phyloP scores from a whole-genome alignment of 1,140 invertebrate genomes.

The Venturia canescens region DNA sequence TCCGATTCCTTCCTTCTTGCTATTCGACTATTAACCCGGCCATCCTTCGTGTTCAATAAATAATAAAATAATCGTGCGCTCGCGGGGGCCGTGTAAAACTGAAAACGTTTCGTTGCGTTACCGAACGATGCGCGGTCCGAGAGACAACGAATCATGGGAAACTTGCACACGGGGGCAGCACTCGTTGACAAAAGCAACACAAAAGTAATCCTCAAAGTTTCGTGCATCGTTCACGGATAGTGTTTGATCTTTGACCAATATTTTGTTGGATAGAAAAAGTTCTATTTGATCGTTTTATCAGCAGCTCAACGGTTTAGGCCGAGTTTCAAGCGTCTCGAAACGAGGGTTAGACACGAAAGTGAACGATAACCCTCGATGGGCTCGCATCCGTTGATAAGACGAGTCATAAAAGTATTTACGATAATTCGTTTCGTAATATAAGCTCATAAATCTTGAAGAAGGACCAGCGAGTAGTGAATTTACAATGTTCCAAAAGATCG shows the following conservation, averaged over 20 bases:
- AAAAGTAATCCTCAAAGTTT: too few relatives aligned
- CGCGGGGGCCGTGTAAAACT: too few relatives aligned
- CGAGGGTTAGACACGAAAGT: constrained; percentile 2
- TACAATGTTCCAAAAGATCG: neutral
- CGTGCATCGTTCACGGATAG: too few relatives aligned
- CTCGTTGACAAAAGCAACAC: too few relatives aligned
- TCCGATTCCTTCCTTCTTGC: neutral
- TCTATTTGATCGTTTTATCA: neutral
- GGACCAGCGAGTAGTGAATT: neutral
- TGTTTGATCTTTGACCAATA: neutral
- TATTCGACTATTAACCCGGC: too few relatives aligned
- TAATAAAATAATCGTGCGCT: too few relatives aligned
- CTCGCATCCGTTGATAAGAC: constrained; percentile 41
- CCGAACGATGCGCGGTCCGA: too few relatives aligned
- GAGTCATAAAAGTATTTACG: neutral
- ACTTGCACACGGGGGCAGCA: too few relatives aligned
- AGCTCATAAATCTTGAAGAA: neutral
- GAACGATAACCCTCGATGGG: constrained; percentile 44
- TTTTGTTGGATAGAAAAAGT: neutral
- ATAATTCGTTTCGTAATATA: constrained; percentile 20
- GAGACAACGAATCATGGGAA: too few relatives aligned
- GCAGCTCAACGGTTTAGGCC: constrained; percentile 29
- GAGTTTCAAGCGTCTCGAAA: neutral
- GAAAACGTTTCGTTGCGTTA: too few relatives aligned
- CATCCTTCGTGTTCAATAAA: too few relatives aligned